A percentile compares a stretch with the other conserved stretches of the same genome.
These are phyloP conservation scores for Periplaneta americana DNA, from an alignment of 1,140 invertebrate species.

Conservation along the genomic window DNA sequence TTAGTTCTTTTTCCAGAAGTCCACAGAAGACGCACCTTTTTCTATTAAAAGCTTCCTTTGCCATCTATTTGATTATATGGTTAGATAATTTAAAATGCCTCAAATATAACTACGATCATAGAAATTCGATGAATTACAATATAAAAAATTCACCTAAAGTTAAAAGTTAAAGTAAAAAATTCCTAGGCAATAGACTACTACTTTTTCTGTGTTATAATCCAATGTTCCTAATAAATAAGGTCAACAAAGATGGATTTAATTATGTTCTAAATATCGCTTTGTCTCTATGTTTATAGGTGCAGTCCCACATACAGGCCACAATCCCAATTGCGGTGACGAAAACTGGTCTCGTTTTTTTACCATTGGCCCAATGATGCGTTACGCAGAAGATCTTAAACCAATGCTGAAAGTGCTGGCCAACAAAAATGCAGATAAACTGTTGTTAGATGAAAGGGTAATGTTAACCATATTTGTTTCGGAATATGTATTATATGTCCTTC, in stretches of 20 bases:
- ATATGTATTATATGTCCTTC: too few species aligned
- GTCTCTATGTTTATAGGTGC: slow-evolving; percentile 16
- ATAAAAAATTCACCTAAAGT: too few species aligned
- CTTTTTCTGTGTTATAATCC: background rate
- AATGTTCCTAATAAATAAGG: background rate
- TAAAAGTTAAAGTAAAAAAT: too few species aligned
- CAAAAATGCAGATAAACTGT: slow-evolving; percentile 46
- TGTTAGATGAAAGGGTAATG: slow-evolving; percentile 54
- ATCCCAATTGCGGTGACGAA: slow-evolving; percentile 44
- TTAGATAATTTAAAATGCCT: too few species aligned
- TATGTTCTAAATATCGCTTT: background rate
- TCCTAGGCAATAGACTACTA: too few species aligned
- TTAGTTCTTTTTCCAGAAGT: too few species aligned
- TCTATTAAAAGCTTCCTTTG: too few species aligned
- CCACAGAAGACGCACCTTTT: too few species aligned
- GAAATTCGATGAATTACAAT: too few species aligned
- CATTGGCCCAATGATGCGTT: slow-evolving; percentile 77
- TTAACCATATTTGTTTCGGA: too few species aligned
- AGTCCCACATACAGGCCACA: slow-evolving; percentile 35
- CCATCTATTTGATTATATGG: too few species aligned
- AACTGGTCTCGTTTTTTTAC: slow-evolving; percentile 48
- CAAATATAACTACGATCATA: too few species aligned
- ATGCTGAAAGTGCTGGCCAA: slow-evolving; percentile 62
- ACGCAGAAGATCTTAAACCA: slow-evolving; percentile 72
- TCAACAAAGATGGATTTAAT: background rate